Conservation (phyloP, 2,888 invertebrate species). For the Acrocyrtus sp. region DNA sequence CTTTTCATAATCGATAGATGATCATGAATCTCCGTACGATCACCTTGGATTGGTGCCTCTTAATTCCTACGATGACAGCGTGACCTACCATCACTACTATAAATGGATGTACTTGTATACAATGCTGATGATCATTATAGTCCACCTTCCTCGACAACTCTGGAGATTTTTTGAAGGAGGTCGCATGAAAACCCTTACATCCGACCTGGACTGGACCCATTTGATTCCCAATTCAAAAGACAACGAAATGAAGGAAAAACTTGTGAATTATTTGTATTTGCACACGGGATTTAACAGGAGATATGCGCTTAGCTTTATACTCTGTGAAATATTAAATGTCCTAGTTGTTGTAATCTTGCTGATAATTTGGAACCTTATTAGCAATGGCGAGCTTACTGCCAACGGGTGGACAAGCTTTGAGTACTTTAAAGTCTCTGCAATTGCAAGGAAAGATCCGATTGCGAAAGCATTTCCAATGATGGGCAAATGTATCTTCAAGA, state of each 20-base stretch:
- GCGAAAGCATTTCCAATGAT: conserved; percentile 17
- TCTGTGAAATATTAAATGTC: conserved; percentile 20
- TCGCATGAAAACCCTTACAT: neutral
- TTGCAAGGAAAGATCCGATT: conserved; percentile 9
- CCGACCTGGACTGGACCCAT: neutral
- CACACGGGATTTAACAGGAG: conserved; percentile 8
- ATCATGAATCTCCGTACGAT: too few species aligned
- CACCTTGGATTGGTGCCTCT: neutral
- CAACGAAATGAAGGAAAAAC: neutral
- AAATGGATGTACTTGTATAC: conserved; percentile 37
- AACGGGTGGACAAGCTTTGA: conserved; percentile 2
- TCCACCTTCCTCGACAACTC: conserved; percentile 10
- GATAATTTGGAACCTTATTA: conserved; percentile 16
- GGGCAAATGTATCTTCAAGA: conserved; percentile 17
- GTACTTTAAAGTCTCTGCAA: neutral
- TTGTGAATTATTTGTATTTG: conserved; percentile 10
- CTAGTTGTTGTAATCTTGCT: neutral
- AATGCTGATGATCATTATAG: conserved; percentile 7
- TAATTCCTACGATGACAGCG: neutral
- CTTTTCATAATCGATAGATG: too few species aligned
- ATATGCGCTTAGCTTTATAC: conserved; percentile 10
- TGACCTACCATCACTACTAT: conserved; percentile 23
- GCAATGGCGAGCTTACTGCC: conserved; percentile 10
- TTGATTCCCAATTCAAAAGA: neutral
- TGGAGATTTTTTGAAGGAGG: conserved; percentile 24